Evolutionary conservation across 2,888 invertebrate species (phyloP), one percentile per base, ranked within the genome.

Genomic region (Eupithecia centaureata): DNA sequence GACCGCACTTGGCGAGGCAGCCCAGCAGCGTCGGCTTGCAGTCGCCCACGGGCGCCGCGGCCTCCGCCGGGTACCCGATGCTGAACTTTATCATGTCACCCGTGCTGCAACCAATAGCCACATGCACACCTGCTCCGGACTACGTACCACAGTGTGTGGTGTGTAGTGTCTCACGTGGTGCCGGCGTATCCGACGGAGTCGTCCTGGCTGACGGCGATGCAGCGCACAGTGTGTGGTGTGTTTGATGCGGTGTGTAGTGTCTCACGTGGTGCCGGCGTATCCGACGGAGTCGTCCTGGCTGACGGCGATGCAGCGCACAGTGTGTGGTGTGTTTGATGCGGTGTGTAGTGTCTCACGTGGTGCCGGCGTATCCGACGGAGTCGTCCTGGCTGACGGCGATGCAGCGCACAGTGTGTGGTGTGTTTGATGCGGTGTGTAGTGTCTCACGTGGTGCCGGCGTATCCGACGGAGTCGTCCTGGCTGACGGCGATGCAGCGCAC

Each of bases 391-490:
- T n/a, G 35, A 35, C 15, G 4, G 35, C 35, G 5, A 35, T 35
- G 35, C 15, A 35, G 15, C 35, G 35, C 35, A 35, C 35, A 47
- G 47, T 47, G 18, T 8, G 22, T 47, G 22, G 47, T 47, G n/a
- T n/a, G n/a, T n/a, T n/a, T n/a, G n/a, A n/a, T 8, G 22, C 18
- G 22, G 47, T 47, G 12, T 47, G 25, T 27, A 27, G 54, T n/a
- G 13, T n/a, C 33, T 35, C 96, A 98, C 80, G 97, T 96, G 15
- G 98, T 98, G 7, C 98, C 98, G 75, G 98, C 97, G 84, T 96
- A 97, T 58, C 96, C 96, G 70, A 94, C 94, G 57, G 95, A 93
- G 82, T 98, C 98, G 47, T 95, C 94, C 5, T 90, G 91, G 77
- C 95, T 96, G 64, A 97, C 87, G 74, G 95, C 95, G 73, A 97